These are phyloP conservation scores for Gymnothorax reevesii DNA, from an alignment of 2,797 vertebrate species.

Conservation along the genomic window DNA sequence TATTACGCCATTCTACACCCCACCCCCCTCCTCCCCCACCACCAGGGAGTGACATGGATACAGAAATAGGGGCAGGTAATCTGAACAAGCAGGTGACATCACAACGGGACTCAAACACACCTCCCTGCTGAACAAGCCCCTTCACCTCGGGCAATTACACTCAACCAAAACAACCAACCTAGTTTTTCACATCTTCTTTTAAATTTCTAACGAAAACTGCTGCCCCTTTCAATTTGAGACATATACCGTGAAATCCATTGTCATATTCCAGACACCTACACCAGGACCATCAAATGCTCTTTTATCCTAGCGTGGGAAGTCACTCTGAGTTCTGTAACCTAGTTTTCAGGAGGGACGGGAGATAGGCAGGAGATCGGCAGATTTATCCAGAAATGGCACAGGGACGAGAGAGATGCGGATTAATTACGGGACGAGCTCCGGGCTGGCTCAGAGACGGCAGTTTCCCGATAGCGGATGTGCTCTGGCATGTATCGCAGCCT, in stretches of 20 bases:
- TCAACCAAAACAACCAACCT: neutral
- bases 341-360: neutral
- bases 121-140: neutral
- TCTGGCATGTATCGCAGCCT: neutral
- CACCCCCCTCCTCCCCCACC: neutral
- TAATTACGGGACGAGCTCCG: neutral
- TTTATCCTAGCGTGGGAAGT: neutral
- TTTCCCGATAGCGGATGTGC: neutral
- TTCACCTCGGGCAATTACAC: neutral
- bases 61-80: slow-evolving; percentile 5
- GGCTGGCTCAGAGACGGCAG: neutral
- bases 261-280: neutral
- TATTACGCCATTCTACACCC: neutral
- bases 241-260: neutral
- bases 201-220: neutral
- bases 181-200: neutral
- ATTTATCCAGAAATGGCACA: neutral
- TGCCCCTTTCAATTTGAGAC: neutral
- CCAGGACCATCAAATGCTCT: neutral
- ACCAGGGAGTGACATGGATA: neutral
- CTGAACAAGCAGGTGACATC: neutral
- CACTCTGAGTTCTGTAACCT: neutral
- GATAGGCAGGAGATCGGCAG: neutral
- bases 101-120: neutral
- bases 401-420: neutral